Percentiles rank a stretch among this genome's conserved stretches.
Evolutionary conservation across 2,797 vertebrate genomes (phyloP).

Genomic region (Rhinella marina): DNA sequence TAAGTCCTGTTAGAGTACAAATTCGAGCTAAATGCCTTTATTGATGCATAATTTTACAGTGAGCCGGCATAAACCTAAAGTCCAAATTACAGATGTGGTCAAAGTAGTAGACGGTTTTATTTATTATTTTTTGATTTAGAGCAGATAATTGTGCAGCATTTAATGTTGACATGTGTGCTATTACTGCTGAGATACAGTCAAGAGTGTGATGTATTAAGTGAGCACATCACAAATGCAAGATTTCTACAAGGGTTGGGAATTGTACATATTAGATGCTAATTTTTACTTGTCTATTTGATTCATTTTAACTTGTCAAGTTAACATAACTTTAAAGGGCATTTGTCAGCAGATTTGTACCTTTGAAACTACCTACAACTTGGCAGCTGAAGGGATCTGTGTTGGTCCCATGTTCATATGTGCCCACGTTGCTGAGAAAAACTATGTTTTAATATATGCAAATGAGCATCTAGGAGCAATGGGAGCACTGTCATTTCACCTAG

Average conservation of each 20-base stretch:
- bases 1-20: neutral
- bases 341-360: no score
- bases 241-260: neutral
- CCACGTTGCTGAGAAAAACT: no score
- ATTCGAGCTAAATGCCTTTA: neutral
- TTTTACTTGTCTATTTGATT: no score
- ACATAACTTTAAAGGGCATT: neutral
- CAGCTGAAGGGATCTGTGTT: no score
- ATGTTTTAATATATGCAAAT: no score
- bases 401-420: no score
- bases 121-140: neutral
- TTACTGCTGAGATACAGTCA: neutral
- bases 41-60: neutral
- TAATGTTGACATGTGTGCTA: neutral
- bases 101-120: neutral
- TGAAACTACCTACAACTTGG: no score
- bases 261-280: neutral
- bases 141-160: neutral
- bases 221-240: neutral
- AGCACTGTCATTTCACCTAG: no score
- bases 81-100: neutral
- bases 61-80: neutral
- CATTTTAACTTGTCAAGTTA: neutral
- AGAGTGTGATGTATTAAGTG: neutral
- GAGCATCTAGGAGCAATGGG: no score